Conservation (phyloP, 2,888 invertebrate species). For the Gymnoscelis rufifasciata region DNA sequence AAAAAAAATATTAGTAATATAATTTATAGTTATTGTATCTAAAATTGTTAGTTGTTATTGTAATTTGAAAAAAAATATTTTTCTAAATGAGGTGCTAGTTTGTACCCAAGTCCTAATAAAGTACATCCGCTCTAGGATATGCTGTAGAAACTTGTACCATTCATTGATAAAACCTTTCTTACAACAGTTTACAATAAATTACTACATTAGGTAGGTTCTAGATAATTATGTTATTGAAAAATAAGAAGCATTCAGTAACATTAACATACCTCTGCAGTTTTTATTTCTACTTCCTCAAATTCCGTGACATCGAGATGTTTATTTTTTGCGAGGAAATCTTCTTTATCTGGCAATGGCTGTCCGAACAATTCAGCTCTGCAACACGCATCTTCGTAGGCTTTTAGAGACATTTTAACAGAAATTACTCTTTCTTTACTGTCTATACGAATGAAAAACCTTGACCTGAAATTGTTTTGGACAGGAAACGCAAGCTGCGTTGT, state of each 20-base stretch:
- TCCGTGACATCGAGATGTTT: constrained; percentile 75
- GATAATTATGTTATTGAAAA: background rate
- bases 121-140: too few relatives aligned
- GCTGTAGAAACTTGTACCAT: too few relatives aligned
- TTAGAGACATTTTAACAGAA: constrained; percentile 73
- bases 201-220: too few relatives aligned
- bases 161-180: too few relatives aligned
- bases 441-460: constrained; percentile 32
- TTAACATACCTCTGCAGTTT: constrained; percentile 55
- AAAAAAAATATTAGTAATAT: too few relatives aligned
- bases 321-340: constrained; percentile 81
- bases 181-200: too few relatives aligned
- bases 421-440: constrained; percentile 14
- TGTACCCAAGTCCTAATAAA: too few relatives aligned
- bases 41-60: too few relatives aligned
- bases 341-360: constrained; percentile 82
- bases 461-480: constrained; percentile 28
- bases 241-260: background rate
- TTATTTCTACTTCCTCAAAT: constrained; percentile 74
- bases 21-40: too few relatives aligned
- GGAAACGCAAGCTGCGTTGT: constrained; percentile 23
- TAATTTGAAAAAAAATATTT: too few relatives aligned
- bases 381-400: constrained; percentile 87
- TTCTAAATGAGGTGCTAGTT: too few relatives aligned
- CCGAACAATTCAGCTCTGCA: constrained; percentile 88